These are phyloP conservation scores for Microctenopoma stevenorrisi DNA, from an alignment of 2,797 vertebrate species.

Conservation along the genomic window DNA sequence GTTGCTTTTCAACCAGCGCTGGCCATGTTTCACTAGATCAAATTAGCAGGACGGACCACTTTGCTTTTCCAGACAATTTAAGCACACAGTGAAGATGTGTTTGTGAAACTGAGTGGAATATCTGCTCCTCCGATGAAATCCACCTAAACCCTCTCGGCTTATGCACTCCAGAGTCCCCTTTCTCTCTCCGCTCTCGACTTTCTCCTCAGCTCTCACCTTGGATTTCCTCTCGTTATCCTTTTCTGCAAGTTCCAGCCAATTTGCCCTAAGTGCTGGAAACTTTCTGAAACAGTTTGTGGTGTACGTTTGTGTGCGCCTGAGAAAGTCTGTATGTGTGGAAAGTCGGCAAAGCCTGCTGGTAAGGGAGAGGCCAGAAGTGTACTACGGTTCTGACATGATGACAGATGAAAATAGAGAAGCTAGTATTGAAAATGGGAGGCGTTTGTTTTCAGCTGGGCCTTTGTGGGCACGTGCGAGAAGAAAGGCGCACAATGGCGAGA, in stretches of 20 bases:
- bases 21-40: constrained; percentile 38
- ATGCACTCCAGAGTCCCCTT: constrained; percentile 46
- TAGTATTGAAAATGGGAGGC: constrained; percentile 73
- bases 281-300: constrained; percentile 31
- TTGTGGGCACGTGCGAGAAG: constrained; percentile 71
- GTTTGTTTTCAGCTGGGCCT: constrained; percentile 59
- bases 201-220: constrained; percentile 58
- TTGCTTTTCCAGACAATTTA: constrained; percentile 61
- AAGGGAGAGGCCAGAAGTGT: constrained; percentile 62
- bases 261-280: constrained; percentile 66
- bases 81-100: constrained; percentile 47
- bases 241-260: constrained; percentile 62
- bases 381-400: constrained; percentile 72
- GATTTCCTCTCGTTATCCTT: constrained; percentile 72
- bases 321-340: constrained; percentile 30
- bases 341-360: constrained; percentile 51
- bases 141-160: constrained; percentile 61
- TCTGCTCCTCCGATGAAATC: constrained; percentile 64
- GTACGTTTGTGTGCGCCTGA: background rate
- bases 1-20: constrained; percentile 45
- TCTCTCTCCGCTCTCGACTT: constrained; percentile 33
- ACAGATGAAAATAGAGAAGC: constrained; percentile 84
- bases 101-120: constrained; percentile 68
- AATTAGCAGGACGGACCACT: constrained; percentile 34
- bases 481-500: constrained; percentile 66